Evolutionary conservation across 1,140 invertebrate genomes (phyloP).

Genomic region (Chlorops oryzae): DNA sequence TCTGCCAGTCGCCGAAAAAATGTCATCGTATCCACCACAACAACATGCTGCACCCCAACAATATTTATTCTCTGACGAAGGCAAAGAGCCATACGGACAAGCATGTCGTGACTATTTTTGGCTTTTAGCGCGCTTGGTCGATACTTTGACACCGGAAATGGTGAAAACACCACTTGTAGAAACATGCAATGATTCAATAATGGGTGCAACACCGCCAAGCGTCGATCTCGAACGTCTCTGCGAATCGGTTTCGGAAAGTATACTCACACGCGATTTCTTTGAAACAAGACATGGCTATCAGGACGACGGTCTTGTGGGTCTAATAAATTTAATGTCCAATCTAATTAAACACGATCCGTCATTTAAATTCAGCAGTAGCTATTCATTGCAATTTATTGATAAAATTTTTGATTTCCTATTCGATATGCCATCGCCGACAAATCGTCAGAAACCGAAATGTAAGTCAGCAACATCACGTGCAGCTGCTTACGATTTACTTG

Average conservation of each 20-base stretch:
- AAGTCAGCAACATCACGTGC: slow-evolving; percentile 83
- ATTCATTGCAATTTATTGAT: slow-evolving; percentile 67
- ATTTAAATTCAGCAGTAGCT: slow-evolving; percentile 73
- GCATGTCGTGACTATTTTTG: slow-evolving; percentile 92
- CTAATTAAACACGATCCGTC: slow-evolving; percentile 81
- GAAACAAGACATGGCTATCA: slow-evolving; percentile 77
- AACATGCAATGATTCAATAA: too few species aligned
- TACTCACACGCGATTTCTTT: slow-evolving; percentile 70
- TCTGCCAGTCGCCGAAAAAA: slow-evolving; percentile 73
- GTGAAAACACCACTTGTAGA: slow-evolving; percentile 61
- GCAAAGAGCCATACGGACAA: slow-evolving; percentile 87
- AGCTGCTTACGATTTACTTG: slow-evolving; percentile 82
- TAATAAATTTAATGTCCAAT: slow-evolving; percentile 80
- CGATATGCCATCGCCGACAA: slow-evolving; percentile 76
- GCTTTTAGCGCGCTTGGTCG: slow-evolving; percentile 80
- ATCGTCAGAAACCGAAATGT: slow-evolving; percentile 84
- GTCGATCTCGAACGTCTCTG: slow-evolving; percentile 73
- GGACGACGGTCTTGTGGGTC: slow-evolving; percentile 83
- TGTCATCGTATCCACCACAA: slow-evolving; percentile 62
- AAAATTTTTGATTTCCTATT: slow-evolving; percentile 84
- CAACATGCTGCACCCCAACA: slow-evolving; percentile 51
- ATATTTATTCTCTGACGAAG: slow-evolving; percentile 63
- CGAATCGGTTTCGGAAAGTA: slow-evolving; percentile 65
- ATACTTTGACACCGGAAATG: slow-evolving; percentile 72
- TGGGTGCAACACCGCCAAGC: too few species aligned